Base-by-base conservation (phyloP, 2,797 vertebrate genomes). In the Acanthopagrus latus region DNA sequence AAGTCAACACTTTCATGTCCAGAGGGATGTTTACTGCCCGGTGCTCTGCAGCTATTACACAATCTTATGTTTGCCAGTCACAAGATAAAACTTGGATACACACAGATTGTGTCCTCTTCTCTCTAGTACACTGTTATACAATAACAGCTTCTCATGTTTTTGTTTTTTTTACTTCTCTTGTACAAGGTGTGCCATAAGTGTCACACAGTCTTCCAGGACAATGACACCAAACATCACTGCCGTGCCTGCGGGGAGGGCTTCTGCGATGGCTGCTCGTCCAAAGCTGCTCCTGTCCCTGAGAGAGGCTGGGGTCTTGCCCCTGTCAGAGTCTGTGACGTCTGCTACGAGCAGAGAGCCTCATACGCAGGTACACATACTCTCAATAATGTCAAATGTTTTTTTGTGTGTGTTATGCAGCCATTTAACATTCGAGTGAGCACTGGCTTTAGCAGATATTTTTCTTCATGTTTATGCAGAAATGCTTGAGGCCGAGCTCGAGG, bases 231-330 rank as follows among this genome's bases (percentile, higher is more conserved):
- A 92, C 98, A 99, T 87, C 98, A 99, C 93, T 99, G 98, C 90
- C 96, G 98, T 89, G 97, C 97, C 90, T 99, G 98, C 16, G 98
- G 98, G 76, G 98, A 99, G 87, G 98, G 98, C 46, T 99, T 99
- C 94, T 99, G 98, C 54, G 98, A 99, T 64, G 90, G 93, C 91
- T 99, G 98, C 79, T 99, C 98, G 18, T 97, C 98, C 74, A 98
- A 96, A 94, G 95, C 95, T 41, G 95, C 95, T 7, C 96, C 98
- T 0, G 98, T 99, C 60, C 97, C 98, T 0, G 98, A 99, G 94
- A 95, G 96, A 88, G 98, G 98, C 88, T 99, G 98, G 98, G 98
- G 98, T 43, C 96, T 97, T n/a, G 95, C 94, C 0, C 98, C 98
- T 0, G 98, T 99, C 84, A 94, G 98, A 0, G 97, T 99, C 74